Evolutionary conservation across 1,140 invertebrate species (phyloP).

Genomic region (Monochamus saltuarius): DNA sequence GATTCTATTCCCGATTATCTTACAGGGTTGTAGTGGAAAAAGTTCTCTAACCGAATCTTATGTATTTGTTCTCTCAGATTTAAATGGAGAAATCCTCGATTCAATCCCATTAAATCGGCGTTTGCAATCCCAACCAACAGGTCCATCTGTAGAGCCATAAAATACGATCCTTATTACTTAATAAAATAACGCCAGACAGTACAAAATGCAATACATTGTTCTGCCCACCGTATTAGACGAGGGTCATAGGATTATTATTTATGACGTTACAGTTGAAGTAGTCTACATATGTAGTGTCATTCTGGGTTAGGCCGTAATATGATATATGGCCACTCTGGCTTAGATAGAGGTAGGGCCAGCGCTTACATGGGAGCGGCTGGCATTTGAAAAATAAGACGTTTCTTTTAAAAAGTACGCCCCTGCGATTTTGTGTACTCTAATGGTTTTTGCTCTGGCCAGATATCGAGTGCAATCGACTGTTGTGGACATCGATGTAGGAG

Average conservation of each 20-base stretch:
- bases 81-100: too few species aligned
- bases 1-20: too few species aligned
- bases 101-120: too few species aligned
- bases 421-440: constrained; percentile 8
- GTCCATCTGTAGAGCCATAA: too few species aligned
- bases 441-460: too few species aligned
- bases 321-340: constrained; percentile 27
- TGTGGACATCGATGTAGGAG: too few species aligned
- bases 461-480: too few species aligned
- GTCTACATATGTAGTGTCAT: constrained; percentile 30
- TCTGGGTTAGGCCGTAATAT: constrained; percentile 36
- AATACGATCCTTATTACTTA: too few species aligned
- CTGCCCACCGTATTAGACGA: constrained; percentile 9
- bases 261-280: constrained; percentile 22
- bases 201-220: constrained; percentile 15
- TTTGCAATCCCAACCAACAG: too few species aligned
- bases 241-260: constrained; percentile 20
- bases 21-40: too few species aligned
- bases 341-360: constrained; percentile 23
- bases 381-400: constrained; percentile 33
- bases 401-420: constrained; percentile 21
- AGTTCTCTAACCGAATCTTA: too few species aligned
- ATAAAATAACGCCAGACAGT: background rate
- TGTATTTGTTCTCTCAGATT: too few species aligned
- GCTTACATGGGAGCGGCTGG: constrained; percentile 26